Percentiles rank a stretch among this genome's conserved stretches.
Conservation (phyloP, 2,113 vertebrate species). For the Hirundichthys speculiger region DNA sequence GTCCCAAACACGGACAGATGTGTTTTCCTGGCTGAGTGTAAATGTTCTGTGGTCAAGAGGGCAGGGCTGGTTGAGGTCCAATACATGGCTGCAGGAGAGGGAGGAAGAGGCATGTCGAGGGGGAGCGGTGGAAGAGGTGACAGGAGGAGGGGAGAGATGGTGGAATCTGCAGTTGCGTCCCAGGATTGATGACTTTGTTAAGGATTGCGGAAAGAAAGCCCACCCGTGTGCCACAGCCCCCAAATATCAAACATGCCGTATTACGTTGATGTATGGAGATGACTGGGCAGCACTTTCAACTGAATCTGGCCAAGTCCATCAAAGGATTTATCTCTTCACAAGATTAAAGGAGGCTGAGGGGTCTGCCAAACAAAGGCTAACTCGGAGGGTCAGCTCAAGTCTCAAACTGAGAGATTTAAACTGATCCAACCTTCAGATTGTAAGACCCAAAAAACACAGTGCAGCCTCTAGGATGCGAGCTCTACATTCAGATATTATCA, state of each 20-base stretch:
- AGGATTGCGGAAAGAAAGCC: constrained; percentile 57
- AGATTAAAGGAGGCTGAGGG: constrained; percentile 82
- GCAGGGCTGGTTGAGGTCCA: constrained; percentile 45
- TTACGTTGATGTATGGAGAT: constrained; percentile 80
- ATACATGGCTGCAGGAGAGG: background rate
- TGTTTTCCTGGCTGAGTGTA: constrained; percentile 46
- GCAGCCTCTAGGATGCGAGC: background rate
- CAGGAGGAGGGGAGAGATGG: constrained; percentile 27
- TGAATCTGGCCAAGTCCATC: constrained; percentile 78
- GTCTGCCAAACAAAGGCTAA: constrained; percentile 81
- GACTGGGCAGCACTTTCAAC: constrained; percentile 75
- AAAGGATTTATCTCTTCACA: constrained; percentile 79
- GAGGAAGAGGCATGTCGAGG: constrained; percentile 3
- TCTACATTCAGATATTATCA: background rate
- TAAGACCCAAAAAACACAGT: constrained; percentile 25
- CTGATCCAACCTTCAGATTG: constrained; percentile 30
- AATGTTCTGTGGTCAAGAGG: constrained; percentile 69
- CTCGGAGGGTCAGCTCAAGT: constrained; percentile 70
- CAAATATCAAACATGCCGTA: constrained; percentile 77
- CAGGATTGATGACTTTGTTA: constrained; percentile 73
- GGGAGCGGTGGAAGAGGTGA: constrained; percentile 17
- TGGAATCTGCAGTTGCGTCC: constrained; percentile 40
- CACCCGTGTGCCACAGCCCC: constrained; percentile 67
- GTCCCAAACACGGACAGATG: background rate
- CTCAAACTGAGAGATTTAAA: constrained; percentile 70